These are phyloP conservation scores for Diplolepis rosae DNA, from an alignment of 2,888 invertebrate genomes.

Conservation along the genomic window DNA sequence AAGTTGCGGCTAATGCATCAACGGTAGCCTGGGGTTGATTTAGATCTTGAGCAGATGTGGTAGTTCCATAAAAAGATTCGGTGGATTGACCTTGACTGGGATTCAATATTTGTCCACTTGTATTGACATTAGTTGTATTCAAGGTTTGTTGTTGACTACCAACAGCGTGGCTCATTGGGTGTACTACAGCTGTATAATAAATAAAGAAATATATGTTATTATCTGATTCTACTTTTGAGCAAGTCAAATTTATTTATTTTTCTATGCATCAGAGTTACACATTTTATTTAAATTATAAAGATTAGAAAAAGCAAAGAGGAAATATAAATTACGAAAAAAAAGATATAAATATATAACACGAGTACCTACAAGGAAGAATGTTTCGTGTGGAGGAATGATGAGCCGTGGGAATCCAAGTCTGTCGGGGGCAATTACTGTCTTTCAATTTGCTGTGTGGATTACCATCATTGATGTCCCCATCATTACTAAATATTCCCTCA, in stretches of 20 bases:
- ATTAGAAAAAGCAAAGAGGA: constrained; percentile 30
- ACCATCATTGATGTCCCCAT: constrained; percentile 67
- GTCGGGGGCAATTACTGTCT: constrained; percentile 69
- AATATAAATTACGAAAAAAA: constrained; percentile 49
- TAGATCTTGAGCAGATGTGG: constrained; percentile 70
- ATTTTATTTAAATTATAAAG: not conserved
- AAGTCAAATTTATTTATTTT: not conserved
- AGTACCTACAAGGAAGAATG: constrained; percentile 72
- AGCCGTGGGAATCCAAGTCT: constrained; percentile 70
- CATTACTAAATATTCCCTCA: constrained; percentile 70
- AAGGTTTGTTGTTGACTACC: constrained; percentile 67
- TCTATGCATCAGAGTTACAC: not conserved
- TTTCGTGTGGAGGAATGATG: constrained; percentile 70
- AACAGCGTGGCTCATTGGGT: constrained; percentile 69
- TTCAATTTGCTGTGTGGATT: constrained; percentile 70
- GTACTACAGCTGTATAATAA: constrained; percentile 67
- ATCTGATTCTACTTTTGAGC: not conserved
- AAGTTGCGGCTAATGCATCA: constrained; percentile 66
- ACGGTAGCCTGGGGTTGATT: constrained; percentile 67
- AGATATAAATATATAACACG: too few species aligned
- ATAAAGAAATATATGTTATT: constrained; percentile 15
- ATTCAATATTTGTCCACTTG: constrained; percentile 65
- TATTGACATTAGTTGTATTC: constrained; percentile 61
- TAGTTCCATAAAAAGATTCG: constrained; percentile 68
- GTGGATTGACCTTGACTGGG: constrained; percentile 66